A percentile compares a stretch with the other conserved stretches of the same genome.
phyloP scores from a whole-genome alignment of 2,113 vertebrate genomes.

The Epinephelus cyanopodus region DNA sequence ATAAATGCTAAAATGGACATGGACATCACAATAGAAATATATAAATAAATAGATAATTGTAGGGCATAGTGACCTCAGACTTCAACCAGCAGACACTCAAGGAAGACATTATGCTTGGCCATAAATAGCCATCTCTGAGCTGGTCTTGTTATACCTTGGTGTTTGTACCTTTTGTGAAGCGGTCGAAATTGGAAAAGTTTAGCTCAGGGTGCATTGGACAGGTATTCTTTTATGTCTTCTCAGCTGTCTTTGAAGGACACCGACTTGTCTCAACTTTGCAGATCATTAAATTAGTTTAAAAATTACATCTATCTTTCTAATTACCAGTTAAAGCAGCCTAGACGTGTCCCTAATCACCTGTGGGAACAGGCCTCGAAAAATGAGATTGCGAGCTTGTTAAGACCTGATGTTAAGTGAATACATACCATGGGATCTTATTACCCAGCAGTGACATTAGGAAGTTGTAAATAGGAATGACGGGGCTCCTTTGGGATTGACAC shows the following conservation, averaged over 20 bases:
- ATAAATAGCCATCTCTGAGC: no score
- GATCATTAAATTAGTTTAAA: neutral
- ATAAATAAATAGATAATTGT: no score
- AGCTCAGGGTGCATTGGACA: neutral
- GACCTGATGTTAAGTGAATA: constrained; percentile 20
- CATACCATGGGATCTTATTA: constrained; percentile 10
- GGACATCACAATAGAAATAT: neutral
- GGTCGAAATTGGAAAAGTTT: no score
- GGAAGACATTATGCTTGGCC: no score
- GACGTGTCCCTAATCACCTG: constrained; percentile 1
- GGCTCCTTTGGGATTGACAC: neutral
- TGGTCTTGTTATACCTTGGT: no score
- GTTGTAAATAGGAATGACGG: neutral
- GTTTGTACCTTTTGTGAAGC: no score
- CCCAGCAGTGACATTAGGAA: neutral
- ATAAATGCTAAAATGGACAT: no score
- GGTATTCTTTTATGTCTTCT: neutral
- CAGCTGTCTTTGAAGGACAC: neutral
- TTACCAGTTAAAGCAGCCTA: constrained; percentile 3
- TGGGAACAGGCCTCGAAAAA: neutral
- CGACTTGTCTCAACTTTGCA: neutral
- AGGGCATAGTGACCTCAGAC: no score
- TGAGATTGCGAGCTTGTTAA: neutral
- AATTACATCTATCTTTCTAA: constrained; percentile 14
- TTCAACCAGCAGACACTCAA: no score